Conservation (phyloP, 2,797 vertebrate genomes). For the Acanthurus tractus region DNA sequence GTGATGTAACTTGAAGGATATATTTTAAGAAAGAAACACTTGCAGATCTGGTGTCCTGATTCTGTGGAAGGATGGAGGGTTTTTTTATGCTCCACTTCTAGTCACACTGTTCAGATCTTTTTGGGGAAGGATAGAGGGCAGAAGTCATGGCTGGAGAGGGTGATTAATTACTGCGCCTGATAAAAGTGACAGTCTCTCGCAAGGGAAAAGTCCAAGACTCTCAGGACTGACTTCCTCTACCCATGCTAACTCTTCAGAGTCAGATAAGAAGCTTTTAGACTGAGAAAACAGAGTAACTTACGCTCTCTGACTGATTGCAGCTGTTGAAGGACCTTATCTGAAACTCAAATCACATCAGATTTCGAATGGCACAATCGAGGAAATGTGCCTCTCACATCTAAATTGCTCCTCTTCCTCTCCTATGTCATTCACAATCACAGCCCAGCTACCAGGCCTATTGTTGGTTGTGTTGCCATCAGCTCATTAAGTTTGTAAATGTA, state of each 20-base stretch:
- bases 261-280: background rate
- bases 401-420: background rate
- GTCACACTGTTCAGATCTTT: constrained; percentile 14
- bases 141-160: constrained; percentile 4
- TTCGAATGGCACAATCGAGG: constrained; percentile 20
- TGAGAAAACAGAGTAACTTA: constrained; percentile 9
- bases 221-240: constrained; percentile 1
- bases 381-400: constrained; percentile 10
- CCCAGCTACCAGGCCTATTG: background rate
- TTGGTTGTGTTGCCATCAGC: constrained; percentile 17
- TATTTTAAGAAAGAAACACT: constrained; percentile 29
- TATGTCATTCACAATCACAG: constrained; percentile 4
- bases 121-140: constrained; percentile 13
- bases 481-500: background rate
- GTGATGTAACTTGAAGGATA: constrained; percentile 20
- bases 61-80: constrained; percentile 12
- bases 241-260: constrained; percentile 17
- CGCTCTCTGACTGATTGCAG: constrained; percentile 31
- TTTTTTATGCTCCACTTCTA: background rate
- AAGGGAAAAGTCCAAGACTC: background rate
- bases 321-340: constrained; percentile 21
- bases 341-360: constrained; percentile 18
- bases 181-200: constrained; percentile 12
- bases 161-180: constrained; percentile 28
- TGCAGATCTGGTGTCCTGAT: constrained; percentile 27